Conservation (phyloP, 2,888 invertebrate species). For the Stomorhina lunata region DNA sequence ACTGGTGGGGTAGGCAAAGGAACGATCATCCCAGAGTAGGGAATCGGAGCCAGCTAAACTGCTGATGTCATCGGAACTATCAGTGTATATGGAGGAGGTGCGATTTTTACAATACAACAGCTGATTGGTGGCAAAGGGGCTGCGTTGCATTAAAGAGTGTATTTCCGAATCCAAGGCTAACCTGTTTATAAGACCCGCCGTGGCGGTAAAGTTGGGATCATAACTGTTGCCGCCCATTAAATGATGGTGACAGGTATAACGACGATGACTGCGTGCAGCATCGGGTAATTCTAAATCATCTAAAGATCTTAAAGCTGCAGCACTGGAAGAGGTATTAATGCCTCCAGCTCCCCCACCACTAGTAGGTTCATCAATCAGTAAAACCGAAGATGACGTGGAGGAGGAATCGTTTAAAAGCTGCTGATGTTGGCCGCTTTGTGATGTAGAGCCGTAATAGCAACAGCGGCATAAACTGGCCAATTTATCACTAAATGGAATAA, state of each 20-base stretch:
- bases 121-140: conserved; percentile 81
- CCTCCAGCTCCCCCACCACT: conserved; percentile 62
- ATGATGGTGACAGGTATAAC: conserved; percentile 77
- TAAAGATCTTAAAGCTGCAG: conserved; percentile 82
- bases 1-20: conserved; percentile 81
- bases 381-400: conserved; percentile 80
- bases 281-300: conserved; percentile 82
- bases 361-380: conserved; percentile 83
- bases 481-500: conserved; percentile 72
- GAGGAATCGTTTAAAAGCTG: conserved; percentile 79
- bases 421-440: conserved; percentile 67
- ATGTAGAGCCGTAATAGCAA: conserved; percentile 75
- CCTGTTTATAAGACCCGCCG: conserved; percentile 80
- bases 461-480: conserved; percentile 78
- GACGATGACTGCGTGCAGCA: conserved; percentile 73
- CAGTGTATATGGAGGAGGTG: conserved; percentile 91
- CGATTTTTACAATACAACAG: conserved; percentile 83
- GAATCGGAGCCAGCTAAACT: conserved; percentile 89
- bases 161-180: conserved; percentile 80
- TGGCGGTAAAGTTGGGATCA: conserved; percentile 76
- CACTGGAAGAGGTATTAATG: conserved; percentile 70
- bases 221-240: conserved; percentile 75
- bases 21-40: conserved; percentile 85
- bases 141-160: conserved; percentile 80
- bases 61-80: conserved; percentile 92